Evolutionary conservation across 2,113 vertebrate genomes (phyloP), one percentile per base, ranked within the genome.

Genomic region (Hydropotes inermis): DNA sequence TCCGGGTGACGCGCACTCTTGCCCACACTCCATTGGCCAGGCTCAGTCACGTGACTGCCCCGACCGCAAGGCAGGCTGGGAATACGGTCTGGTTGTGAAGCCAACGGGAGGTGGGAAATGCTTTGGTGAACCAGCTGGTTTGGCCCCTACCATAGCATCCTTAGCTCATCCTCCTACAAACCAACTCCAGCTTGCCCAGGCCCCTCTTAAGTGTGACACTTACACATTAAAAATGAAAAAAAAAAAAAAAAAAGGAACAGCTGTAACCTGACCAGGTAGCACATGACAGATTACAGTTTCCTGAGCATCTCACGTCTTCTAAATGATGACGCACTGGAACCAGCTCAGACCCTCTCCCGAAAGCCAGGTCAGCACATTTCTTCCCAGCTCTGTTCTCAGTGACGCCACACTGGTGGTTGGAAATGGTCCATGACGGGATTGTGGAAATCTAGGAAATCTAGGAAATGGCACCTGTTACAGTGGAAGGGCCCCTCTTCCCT

Each of bases 321-420:
- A 57, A 27, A 14, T 23, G 43, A 9, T 28, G 43, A 36, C 19
- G 6, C 30, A 6, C 43, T 55, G 11, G 19, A 28, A 30, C 4
- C 0, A 21, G 50, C 28, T 78, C 25, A 43, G 0, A 54, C 33
- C 25, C 30, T 57, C 28, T 57, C 50, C 78, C 5, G n/a, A 64
- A 86, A 89, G 45, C 84, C 2, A 5, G 21, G 10, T 45, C 39
- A 28, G 58, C 43, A 21, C 36, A 25, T 43, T 55, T 76, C 52
- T 58, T 28, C 55, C 61, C 47, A 15, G 70, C 27, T 64, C 30
- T 6, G 2, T 82, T 81, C 60, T 82, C 47, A 76, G 67, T 8
- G 47, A 39, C 0, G 1, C 81, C 12, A 5, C 36, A 1, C 3
- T 25, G 54, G 39, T 33, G 13, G 11, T 3, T 87, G 27, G 52